Evolutionary conservation across 37 sponge, comb jelly and placozoan genomes (phyloP).

Genomic region (Spongilla lacustris): DNA sequence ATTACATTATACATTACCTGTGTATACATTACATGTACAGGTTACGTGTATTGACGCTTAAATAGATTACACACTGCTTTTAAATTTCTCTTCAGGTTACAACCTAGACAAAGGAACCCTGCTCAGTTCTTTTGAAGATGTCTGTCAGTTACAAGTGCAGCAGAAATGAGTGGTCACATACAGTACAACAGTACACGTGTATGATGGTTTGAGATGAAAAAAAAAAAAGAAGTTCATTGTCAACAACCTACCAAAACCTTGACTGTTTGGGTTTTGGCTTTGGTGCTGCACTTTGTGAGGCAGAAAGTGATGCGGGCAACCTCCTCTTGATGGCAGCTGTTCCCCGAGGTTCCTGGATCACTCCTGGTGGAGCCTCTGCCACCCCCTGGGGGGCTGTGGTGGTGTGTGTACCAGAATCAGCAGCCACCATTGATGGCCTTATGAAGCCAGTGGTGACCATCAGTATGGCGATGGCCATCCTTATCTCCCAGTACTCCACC

Average conservation of each 20-base stretch:
- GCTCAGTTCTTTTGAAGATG: constrained; percentile 43
- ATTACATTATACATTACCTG: no score
- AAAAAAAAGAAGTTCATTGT: neutral
- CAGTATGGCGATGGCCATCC: constrained; percentile 46
- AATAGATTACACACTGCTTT: neutral
- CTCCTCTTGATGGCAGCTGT: neutral
- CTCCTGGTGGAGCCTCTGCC: neutral
- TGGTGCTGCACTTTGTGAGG: neutral
- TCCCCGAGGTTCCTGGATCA: neutral
- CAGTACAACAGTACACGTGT: neutral
- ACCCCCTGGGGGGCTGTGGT: neutral
- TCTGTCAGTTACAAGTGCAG: constrained; percentile 10
- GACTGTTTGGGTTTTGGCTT: neutral
- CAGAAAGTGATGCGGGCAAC: neutral
- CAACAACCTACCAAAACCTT: neutral
- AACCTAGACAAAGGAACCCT: constrained; percentile 45
- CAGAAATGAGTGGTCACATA: neutral
- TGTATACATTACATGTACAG: no score
- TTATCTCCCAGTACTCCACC: constrained; percentile 37
- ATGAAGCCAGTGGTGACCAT: constrained; percentile 44
- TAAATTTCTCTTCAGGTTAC: constrained; percentile 23
- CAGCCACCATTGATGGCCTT: neutral
- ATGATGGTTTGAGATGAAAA: neutral
- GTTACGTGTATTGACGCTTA: no score
- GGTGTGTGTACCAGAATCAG: no score